Conservation (phyloP, 1,140 invertebrate species). For the Lysiphlebus fabarum region DNA sequence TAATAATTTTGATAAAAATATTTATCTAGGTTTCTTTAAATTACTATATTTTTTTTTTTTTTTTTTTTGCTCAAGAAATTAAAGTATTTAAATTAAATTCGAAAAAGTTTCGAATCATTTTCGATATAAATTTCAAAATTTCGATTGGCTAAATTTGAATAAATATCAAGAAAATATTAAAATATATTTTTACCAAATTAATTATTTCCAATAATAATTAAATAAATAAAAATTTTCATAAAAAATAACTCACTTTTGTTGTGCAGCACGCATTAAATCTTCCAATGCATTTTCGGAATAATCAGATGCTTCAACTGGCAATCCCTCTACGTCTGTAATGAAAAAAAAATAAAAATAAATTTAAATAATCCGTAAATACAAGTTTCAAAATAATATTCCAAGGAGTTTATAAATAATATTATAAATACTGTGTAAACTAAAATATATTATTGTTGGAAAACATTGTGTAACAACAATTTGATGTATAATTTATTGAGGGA, state of each 20-base stretch:
- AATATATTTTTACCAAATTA: background rate
- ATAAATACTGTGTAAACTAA: background rate
- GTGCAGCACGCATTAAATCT: constrained; percentile 45
- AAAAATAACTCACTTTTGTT: constrained; percentile 50
- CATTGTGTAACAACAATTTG: too few species aligned
- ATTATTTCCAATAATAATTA: too few species aligned
- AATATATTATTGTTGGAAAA: background rate
- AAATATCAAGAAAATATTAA: background rate
- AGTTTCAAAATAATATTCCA: background rate
- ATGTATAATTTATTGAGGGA: too few species aligned
- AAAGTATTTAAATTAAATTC: too few species aligned
- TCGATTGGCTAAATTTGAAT: too few species aligned
- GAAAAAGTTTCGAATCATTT: too few species aligned
- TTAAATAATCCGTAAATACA: too few species aligned
- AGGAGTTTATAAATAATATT: background rate
- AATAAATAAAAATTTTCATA: background rate
- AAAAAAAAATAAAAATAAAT: constrained; percentile 8
- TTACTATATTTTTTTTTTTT: too few species aligned
- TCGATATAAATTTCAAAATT: too few species aligned
- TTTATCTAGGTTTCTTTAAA: too few species aligned
- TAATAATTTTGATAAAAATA: too few species aligned
- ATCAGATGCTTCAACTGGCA: constrained; percentile 37
- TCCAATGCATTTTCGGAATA: constrained; percentile 49
- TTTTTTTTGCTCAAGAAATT: too few species aligned
- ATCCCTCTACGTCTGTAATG: constrained; percentile 41